These are phyloP conservation scores for Prinia subflava DNA, from an alignment of 2,113 vertebrate species.

Conservation along the genomic window DNA sequence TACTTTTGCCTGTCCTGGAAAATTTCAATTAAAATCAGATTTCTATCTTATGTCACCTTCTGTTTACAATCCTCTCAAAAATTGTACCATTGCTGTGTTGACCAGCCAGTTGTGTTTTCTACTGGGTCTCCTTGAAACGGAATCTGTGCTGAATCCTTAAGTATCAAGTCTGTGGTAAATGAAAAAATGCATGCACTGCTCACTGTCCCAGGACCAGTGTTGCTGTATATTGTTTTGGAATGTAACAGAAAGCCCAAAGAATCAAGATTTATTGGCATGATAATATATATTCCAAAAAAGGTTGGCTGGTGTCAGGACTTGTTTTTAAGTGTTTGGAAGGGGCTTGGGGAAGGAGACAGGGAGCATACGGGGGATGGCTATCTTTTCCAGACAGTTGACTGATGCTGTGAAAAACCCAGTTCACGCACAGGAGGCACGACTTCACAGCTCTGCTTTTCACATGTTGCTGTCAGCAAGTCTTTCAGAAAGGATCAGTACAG, in stretches of 20 bases:
- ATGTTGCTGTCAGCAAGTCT: constrained; percentile 43
- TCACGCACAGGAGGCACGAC: constrained; percentile 31
- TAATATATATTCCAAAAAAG: neutral
- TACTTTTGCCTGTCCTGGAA: neutral
- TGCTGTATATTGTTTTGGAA: neutral
- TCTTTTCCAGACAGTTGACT: constrained; percentile 47
- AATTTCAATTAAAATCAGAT: neutral
- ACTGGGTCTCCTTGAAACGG: neutral
- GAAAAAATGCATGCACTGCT: neutral
- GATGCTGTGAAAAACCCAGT: constrained; percentile 44
- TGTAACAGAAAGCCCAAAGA: neutral
- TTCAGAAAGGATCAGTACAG: neutral
- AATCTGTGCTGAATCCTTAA: neutral
- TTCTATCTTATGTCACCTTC: neutral
- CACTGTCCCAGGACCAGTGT: neutral
- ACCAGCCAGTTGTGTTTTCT: neutral
- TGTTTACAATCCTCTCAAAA: neutral
- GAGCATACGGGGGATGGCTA: constrained; percentile 39
- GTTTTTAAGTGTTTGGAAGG: constrained; percentile 27
- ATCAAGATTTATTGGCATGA: neutral
- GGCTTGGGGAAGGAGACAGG: neutral
- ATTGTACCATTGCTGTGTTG: neutral
- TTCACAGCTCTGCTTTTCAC: constrained; percentile 36
- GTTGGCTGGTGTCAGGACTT: neutral
- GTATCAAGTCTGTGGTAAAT: neutral